Percentiles rank a stretch among this genome's conserved stretches.
phyloP scores from a whole-genome alignment of 2,888 invertebrate species.

The Rhimphoctona megacephalus region DNA sequence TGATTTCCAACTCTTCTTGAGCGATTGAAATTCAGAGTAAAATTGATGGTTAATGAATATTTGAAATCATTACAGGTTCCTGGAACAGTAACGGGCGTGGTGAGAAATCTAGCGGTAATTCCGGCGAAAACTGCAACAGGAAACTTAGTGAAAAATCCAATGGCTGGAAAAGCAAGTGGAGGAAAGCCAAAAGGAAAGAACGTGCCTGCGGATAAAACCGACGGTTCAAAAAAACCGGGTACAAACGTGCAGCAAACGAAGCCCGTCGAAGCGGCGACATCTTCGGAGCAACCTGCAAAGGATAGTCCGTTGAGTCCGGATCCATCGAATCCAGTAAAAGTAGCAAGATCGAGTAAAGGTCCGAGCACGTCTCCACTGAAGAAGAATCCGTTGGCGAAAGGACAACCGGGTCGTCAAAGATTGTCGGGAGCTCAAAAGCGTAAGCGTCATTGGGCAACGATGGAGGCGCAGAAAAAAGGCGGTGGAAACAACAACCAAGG shows the following conservation, averaged over 20 bases:
- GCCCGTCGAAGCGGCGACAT: neutral
- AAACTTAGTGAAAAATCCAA: conserved; percentile 31
- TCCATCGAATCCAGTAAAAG: conserved; percentile 38
- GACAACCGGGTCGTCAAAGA: conserved; percentile 11
- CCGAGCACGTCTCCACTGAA: conserved; percentile 40
- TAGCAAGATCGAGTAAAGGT: conserved; percentile 39
- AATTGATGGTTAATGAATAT: neutral
- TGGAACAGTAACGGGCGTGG: conserved; percentile 60
- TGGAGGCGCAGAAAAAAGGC: conserved; percentile 71
- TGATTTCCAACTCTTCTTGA: no score
- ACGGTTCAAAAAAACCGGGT: neutral
- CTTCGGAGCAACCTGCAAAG: neutral
- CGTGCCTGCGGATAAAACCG: conserved; percentile 50
- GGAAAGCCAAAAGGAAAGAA: conserved; percentile 36
- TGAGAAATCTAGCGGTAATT: conserved; percentile 39
- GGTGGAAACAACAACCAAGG: conserved; percentile 68
- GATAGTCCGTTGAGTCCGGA: conserved; percentile 55
- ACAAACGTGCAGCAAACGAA: neutral
- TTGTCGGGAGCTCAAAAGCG: conserved; percentile 63
- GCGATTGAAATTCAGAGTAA: no score
- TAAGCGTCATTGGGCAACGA: conserved; percentile 61
- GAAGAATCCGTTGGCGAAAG: conserved; percentile 53
- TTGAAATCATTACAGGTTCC: conserved; percentile 9
- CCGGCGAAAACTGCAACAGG: conserved; percentile 43
- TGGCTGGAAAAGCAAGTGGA: conserved; percentile 52